phyloP scores from a whole-genome alignment of 2,888 invertebrate genomes.

The Andrena camellia region DNA sequence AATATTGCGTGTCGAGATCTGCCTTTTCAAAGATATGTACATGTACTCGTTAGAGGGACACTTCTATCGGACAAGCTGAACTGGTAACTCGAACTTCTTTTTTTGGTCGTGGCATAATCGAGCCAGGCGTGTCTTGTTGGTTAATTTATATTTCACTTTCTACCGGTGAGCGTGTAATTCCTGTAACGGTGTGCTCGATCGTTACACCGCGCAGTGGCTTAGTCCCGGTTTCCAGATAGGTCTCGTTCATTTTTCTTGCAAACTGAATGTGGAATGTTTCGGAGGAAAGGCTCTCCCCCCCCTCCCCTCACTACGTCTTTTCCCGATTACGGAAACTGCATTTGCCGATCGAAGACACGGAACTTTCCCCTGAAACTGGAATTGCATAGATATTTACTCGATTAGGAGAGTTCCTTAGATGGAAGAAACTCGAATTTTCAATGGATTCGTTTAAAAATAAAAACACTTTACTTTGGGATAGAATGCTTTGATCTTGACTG shows the following conservation, averaged over 20 bases:
- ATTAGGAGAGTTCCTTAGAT: not conserved
- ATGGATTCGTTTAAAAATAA: too few relatives aligned
- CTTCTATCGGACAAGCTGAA: constrained; percentile 31
- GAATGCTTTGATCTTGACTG: too few relatives aligned
- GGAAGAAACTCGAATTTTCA: too few relatives aligned
- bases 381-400: not conserved
- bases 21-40: not conserved
- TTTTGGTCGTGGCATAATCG: constrained; percentile 34
- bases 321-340: constrained; percentile 66
- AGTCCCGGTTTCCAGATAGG: constrained; percentile 45
- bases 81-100: constrained; percentile 27
- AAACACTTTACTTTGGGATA: too few relatives aligned
- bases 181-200: constrained; percentile 44
- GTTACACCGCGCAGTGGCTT: constrained; percentile 34
- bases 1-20: constrained; percentile 2
- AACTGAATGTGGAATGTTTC: constrained; percentile 50
- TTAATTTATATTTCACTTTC: constrained; percentile 77
- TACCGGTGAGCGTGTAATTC: constrained; percentile 71
- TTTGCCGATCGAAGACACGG: constrained; percentile 35
- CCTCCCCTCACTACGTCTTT: constrained; percentile 59
- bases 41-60: not conserved
- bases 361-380: constrained; percentile 28
- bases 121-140: constrained; percentile 52
- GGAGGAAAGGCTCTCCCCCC: constrained; percentile 51
- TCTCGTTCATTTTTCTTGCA: constrained; percentile 55